Evolutionary conservation across 2,797 vertebrate genomes (phyloP), one percentile per base, ranked within the genome.

Genomic region (Antrozous pallidus): DNA sequence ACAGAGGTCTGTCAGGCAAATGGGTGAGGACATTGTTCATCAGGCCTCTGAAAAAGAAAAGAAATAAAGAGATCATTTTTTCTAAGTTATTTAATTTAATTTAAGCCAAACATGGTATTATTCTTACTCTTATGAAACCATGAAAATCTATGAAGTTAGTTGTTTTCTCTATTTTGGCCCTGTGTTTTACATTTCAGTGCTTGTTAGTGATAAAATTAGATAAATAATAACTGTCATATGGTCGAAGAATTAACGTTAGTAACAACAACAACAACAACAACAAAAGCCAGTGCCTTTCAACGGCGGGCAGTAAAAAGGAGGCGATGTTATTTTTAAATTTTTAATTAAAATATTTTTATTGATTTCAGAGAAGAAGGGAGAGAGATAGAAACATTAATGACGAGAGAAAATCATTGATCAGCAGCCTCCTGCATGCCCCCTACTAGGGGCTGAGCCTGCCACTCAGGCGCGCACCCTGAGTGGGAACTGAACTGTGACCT

Each of bases 11-110:
- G 96, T 99, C 98, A 86, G 99, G 99, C 90, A 99, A 97, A 88
- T 83, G 98, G 36, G 98, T 97, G 95, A 99, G 97, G 88, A 98
- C 98, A 95, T 99, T 99, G 97, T 99, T 99, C 98, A 99, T 97
- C 98, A 99, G 94, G 79, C 98, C 99, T 96, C 99, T 99, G 97
- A 28, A 94, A 94, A 95, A 94, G 56, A 47, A 94, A 69, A 56
- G 79, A 94, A 89, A 65, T 51, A 22, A 54, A 47, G 28, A 71
- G 67, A 24, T 88, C 71, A 83, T 61, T 63, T 75, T 90, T 49
- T 85, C 36, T 14, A 80, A 10, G 14, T 77, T 71, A 63, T 79
- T 87, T 69, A 70, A 22, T 91, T 73, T 77, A 83, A 73, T 26
- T 73, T 54, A 33, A 42, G n/a, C 58, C 14, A 94, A 74, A 84